Percentiles rank a stretch among this genome's conserved stretches.
phyloP scores from a whole-genome alignment of 2,113 vertebrate species.

The Vidua macroura region DNA sequence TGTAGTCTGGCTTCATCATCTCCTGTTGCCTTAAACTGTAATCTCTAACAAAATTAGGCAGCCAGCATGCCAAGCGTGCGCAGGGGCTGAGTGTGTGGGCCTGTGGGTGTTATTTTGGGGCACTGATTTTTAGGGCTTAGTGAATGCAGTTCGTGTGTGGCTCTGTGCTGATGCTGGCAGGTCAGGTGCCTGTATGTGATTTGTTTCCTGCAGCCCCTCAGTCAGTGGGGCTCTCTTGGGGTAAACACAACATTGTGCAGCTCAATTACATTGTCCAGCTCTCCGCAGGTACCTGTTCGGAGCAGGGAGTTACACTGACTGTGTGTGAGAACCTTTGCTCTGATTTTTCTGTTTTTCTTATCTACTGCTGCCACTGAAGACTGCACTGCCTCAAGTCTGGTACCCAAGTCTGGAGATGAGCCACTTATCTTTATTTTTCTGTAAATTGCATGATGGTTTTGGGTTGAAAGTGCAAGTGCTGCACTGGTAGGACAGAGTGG shows the following conservation, averaged over 20 bases:
- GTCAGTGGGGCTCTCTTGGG: no score
- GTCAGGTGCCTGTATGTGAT: rapidly evolving
- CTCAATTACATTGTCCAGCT: neutral
- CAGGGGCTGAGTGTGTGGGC: neutral
- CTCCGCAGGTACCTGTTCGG: rapidly evolving
- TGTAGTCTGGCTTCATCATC: constrained; percentile 50
- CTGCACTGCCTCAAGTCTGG: neutral
- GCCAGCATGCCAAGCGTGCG: neutral
- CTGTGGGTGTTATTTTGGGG: neutral
- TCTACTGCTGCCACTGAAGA: neutral
- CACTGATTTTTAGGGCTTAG: neutral
- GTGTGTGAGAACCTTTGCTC: neutral
- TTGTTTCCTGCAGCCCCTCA: neutral
- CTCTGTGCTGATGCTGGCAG: neutral
- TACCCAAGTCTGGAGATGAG: neutral
- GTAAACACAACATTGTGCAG: rapidly evolving
- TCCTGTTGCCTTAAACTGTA: constrained; percentile 30
- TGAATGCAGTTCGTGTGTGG: neutral
- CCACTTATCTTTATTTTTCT: neutral
- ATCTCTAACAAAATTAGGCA: neutral
- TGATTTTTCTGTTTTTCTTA: neutral
- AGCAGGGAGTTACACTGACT: no score
- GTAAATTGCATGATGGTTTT: neutral
- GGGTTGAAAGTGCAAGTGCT: neutral
- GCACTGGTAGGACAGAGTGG: neutral